Conservation (phyloP, 2,888 invertebrate genomes). For the Itoplectis maculator region DNA sequence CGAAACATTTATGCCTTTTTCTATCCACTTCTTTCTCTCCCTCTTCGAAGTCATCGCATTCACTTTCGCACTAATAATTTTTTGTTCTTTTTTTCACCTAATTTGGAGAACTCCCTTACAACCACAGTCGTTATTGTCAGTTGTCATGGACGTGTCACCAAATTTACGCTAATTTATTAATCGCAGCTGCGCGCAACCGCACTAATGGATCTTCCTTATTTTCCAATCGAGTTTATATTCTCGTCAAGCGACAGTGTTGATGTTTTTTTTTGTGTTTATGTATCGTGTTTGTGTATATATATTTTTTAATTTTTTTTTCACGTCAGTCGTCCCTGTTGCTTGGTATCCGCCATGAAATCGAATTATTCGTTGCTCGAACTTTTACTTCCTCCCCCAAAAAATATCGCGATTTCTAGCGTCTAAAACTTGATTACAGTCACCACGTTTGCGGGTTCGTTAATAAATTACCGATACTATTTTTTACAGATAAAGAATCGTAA, state of each 20-base stretch:
- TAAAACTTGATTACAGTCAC: conserved; percentile 42
- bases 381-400: conserved; percentile 37
- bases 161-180: conserved; percentile 67
- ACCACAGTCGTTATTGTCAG: conserved; percentile 80
- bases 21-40: conserved; percentile 8
- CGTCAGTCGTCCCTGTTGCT: background rate
- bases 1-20: conserved; percentile 48
- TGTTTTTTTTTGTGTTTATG: background rate
- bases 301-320: conserved; percentile 13
- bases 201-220: conserved; percentile 43
- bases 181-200: conserved; percentile 59
- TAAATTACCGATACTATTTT: background rate
- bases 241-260: conserved; percentile 35
- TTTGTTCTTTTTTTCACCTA: conserved; percentile 41
- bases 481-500: background rate
- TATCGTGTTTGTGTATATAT: conserved; percentile 14
- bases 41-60: conserved; percentile 31
- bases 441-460: conserved; percentile 16
- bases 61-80: conserved; percentile 59
- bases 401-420: conserved; percentile 44
- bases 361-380: conserved; percentile 63
- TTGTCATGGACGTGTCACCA: conserved; percentile 79
- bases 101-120: conserved; percentile 68
- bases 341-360: conserved; percentile 44
- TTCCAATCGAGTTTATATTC: conserved; percentile 31